phyloP scores from a whole-genome alignment of 35 echinoderm and acorn worm species.

The Heliocidaris erythrogramma region DNA sequence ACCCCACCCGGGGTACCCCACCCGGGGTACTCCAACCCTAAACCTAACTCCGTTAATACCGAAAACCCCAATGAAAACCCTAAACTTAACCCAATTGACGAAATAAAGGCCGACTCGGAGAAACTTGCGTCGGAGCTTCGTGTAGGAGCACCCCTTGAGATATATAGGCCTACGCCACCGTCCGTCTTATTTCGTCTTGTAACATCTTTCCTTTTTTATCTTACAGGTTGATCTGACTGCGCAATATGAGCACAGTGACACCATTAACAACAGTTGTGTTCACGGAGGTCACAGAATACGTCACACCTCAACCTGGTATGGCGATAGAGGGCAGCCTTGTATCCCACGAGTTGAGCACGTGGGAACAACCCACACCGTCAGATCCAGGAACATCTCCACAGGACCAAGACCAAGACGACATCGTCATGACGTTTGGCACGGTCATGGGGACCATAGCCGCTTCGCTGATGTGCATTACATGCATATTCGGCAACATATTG shows the following conservation, averaged over 20 bases:
- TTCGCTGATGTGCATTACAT: slow-evolving; percentile 49
- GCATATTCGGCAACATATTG: slow-evolving; percentile 79
- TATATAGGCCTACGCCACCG: too few species aligned
- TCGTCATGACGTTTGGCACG: background rate
- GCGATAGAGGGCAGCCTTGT: background rate
- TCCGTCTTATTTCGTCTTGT: too few species aligned
- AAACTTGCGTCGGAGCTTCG: too few species aligned
- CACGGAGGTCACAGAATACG: background rate
- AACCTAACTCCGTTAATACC: too few species aligned
- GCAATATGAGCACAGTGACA: background rate
- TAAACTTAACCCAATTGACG: too few species aligned
- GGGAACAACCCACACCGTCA: background rate
- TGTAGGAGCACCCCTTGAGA: too few species aligned
- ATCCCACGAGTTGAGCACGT: background rate
- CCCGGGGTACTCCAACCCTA: too few species aligned
- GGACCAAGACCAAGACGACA: slow-evolving; percentile 35
- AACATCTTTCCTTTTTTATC: background rate
- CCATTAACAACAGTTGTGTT: background rate
- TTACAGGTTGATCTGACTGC: background rate
- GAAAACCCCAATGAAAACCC: too few species aligned
- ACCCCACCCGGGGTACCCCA: too few species aligned
- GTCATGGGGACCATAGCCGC: slow-evolving; percentile 53
- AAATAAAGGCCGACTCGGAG: too few species aligned
- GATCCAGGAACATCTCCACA: background rate
- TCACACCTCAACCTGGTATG: background rate